phyloP scores from a whole-genome alignment of 2,888 invertebrate species.

The Theretra japonica region DNA sequence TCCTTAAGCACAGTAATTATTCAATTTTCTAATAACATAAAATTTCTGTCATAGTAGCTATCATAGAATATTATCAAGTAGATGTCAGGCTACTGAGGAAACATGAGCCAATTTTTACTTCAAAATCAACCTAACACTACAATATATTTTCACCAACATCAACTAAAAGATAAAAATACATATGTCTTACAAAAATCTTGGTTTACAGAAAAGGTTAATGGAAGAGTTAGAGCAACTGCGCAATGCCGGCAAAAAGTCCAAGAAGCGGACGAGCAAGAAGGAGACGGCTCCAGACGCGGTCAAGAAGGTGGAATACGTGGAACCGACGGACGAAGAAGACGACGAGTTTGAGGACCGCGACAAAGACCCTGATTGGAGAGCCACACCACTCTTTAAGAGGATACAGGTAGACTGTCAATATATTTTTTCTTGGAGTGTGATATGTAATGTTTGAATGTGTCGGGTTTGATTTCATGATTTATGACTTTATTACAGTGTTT shows the following conservation, averaged over 20 bases:
- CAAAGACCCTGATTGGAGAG: conserved; percentile 89
- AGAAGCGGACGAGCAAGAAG: conserved; percentile 57
- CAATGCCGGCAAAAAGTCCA: conserved; percentile 52
- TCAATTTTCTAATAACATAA: no score
- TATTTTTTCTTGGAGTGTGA: not conserved
- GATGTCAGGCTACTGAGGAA: no score
- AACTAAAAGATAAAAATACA: not conserved
- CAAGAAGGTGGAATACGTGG: conserved; percentile 62
- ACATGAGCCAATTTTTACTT: no score
- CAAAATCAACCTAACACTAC: no score
- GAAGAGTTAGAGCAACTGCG: conserved; percentile 72
- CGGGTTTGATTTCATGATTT: no score
- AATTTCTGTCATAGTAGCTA: no score
- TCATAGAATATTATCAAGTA: no score
- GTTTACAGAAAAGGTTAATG: conserved; percentile 68
- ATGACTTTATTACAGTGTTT: no score
- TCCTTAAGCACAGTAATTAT: no score
- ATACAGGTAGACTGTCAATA: conserved; percentile 61
- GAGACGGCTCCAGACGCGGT: conserved; percentile 43
- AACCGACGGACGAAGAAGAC: conserved; percentile 70
- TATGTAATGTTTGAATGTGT: not conserved
- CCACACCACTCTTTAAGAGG: conserved; percentile 86
- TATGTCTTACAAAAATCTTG: not conserved
- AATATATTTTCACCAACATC: no score
- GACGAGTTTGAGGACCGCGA: conserved; percentile 63